Evolutionary conservation across 1,140 invertebrate genomes (phyloP), one percentile per base, ranked within the genome.

Genomic region (Drosophila arawakana): DNA sequence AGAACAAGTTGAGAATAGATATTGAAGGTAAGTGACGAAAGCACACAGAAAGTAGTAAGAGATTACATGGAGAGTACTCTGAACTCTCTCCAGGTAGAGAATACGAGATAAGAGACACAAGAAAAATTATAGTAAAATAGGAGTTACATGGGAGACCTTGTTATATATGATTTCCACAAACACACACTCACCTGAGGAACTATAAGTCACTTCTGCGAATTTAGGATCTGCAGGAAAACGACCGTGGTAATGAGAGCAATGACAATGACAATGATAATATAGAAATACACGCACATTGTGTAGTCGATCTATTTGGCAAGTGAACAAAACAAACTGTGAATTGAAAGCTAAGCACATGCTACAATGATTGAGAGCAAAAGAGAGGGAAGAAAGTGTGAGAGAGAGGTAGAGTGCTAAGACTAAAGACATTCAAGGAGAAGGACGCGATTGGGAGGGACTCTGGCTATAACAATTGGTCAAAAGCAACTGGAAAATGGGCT

Each of bases 211-310:
- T 47, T 21, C 3, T n/a, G 11, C 8, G 3, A 7, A 1, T 62
- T 2, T 9, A 34, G 8, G 1, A 25, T 6, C 8, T 55, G 11
- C 9, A 72, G 0, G 6, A 44, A 0, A 5, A 67, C 11, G 0
- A 44, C 0, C 1, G 62, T 13, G 2, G 43, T 2, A 3, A 35
- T 5, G 7, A 71, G 8, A 2, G 47, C 3, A 1, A 66, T 2
- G 10, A 59, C 7, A 25, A 47, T 1, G 9, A 57, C 18, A 6
- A 78, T 10, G 5, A 74, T 7, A 4, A 78, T 43, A 18, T 78
- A 78, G 57, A 72, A 76, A 10, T 62, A 72, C 0, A 61, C n/a
- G 21, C 76, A 78, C 76, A 78, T 78, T 58, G 11, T 54, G 50
- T 54, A 50, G 13, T 13, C 15, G n/a, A 18, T 18, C 44, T 43